phyloP scores from a whole-genome alignment of 2,888 invertebrate species.

The Drosophila meridiana region DNA sequence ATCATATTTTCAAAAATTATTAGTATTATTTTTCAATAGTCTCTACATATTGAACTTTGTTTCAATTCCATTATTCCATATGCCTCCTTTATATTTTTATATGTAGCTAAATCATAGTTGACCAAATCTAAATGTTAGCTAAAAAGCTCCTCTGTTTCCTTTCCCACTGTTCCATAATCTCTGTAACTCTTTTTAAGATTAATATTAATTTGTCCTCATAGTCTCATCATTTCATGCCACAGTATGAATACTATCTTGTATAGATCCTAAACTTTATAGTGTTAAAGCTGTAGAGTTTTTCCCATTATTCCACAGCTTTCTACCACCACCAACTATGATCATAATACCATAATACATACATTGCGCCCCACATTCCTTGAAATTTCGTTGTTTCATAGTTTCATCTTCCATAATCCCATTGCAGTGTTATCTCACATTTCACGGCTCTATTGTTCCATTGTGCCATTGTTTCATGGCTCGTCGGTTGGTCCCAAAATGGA shows the following conservation, averaged over 20 bases:
- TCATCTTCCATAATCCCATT: conserved; percentile 1
- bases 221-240: not conserved
- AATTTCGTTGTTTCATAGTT: not conserved
- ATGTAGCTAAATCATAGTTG: not conserved
- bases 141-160: not conserved
- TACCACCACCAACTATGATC: not conserved
- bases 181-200: too few relatives aligned
- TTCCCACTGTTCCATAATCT: not conserved
- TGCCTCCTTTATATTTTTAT: too few relatives aligned
- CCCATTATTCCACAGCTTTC: not conserved
- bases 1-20: too few relatives aligned
- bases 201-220: not conserved
- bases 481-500: conserved; percentile 1
- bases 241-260: not conserved
- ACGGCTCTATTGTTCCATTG: conserved; percentile 1
- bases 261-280: not conserved
- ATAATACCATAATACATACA: not conserved
- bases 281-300: not conserved
- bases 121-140: not conserved
- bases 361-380: not conserved
- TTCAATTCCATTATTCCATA: not conserved
- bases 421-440: conserved; percentile 1
- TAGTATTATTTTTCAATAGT: too few relatives aligned
- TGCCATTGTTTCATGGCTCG: conserved; percentile 3
- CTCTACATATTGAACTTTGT: not conserved